These are phyloP conservation scores for Aspidiotus rigidus DNA, from an alignment of 2,888 invertebrate species.

Conservation along the genomic window DNA sequence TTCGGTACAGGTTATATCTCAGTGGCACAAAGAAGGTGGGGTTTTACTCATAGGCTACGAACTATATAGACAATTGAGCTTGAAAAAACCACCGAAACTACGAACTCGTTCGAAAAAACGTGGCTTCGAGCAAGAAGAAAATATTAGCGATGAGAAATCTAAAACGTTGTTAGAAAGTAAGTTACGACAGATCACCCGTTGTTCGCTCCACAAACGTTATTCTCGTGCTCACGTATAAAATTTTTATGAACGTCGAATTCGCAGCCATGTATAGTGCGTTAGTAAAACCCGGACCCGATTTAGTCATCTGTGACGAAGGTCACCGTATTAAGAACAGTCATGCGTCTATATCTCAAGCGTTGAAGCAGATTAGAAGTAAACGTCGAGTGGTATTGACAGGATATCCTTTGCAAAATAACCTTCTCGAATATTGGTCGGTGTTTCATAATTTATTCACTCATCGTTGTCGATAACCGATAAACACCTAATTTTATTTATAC, in stretches of 20 bases:
- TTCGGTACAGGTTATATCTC: constrained; percentile 45
- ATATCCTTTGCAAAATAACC: constrained; percentile 95
- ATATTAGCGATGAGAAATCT: constrained; percentile 50
- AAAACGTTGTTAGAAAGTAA: constrained; percentile 66
- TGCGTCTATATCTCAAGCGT: constrained; percentile 87
- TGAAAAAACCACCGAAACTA: constrained; percentile 60
- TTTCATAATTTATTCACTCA: background rate
- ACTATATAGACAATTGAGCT: constrained; percentile 79
- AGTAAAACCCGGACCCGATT: constrained; percentile 82
- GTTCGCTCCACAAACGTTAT: too few species aligned
- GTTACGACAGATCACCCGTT: constrained; percentile 32
- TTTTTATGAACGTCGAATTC: constrained; percentile 38
- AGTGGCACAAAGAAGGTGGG: constrained; percentile 82
- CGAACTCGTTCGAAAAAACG: constrained; percentile 52
- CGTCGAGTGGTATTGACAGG: constrained; percentile 93
- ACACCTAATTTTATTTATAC: background rate
- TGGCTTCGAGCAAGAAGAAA: constrained; percentile 46
- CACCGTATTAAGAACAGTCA: constrained; percentile 97
- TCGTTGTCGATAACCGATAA: background rate
- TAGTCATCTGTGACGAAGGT: constrained; percentile 86
- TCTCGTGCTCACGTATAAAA: too few species aligned
- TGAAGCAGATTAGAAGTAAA: constrained; percentile 90
- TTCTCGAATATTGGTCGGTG: constrained; percentile 76
- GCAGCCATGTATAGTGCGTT: constrained; percentile 72
- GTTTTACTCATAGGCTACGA: constrained; percentile 96